Conservation (phyloP, 1,140 invertebrate genomes). For the Diachasmimorpha longicaudata region DNA sequence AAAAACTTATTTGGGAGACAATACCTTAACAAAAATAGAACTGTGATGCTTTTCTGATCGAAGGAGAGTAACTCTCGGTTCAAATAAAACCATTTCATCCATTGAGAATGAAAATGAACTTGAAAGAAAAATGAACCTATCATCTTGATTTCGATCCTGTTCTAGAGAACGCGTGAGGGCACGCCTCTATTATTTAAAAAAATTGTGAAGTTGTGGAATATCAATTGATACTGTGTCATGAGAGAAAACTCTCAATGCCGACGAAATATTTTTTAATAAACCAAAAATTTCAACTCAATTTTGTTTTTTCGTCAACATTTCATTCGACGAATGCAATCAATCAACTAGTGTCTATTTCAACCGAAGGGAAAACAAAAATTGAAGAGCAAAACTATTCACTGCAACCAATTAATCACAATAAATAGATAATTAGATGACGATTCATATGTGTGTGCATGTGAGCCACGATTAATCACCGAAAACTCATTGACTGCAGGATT, state of each 20-base stretch:
- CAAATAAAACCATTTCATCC: not conserved
- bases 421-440: not conserved
- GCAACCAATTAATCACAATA: not conserved
- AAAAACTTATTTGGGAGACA: constrained; percentile 41
- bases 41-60: constrained; percentile 39
- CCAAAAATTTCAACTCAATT: no score
- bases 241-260: not conserved
- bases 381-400: not conserved
- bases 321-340: not conserved
- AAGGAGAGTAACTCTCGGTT: not conserved
- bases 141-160: not conserved
- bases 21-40: constrained; percentile 34
- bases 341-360: not conserved
- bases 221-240: not conserved
- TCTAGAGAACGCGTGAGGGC: no score
- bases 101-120: not conserved
- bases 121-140: not conserved
- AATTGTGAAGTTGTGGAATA: not conserved
- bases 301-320: no score
- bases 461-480: not conserved
- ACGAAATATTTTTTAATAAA: no score
- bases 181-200: no score
- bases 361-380: not conserved
- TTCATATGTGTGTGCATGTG: not conserved
- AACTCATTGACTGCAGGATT: constrained; percentile 15